Evolutionary conservation across 2,113 vertebrate species (phyloP), one percentile per base, ranked within the genome.

Genomic region (Pleuronectes platessa): DNA sequence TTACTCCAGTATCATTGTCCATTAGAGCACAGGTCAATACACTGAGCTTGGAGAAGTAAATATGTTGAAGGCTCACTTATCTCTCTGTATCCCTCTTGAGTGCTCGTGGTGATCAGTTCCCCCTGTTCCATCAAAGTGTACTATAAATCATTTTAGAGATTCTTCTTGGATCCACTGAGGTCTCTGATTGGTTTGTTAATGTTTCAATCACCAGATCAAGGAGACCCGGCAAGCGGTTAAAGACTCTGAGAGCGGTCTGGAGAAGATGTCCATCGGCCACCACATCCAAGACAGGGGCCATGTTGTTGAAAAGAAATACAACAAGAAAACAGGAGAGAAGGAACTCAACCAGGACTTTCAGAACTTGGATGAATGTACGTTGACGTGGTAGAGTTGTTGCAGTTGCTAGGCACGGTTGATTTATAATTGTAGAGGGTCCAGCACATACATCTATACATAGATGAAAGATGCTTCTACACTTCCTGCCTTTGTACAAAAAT

Each of bases 341-440:
- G 98, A 99, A 90, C 49, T 98, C 71, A 96, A 94, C 86, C 97
- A 98, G 62, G 97, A 99, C 85, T 99, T 98, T 85, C 92, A 97
- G 90, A 99, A 99, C 82, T 56, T 99, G 90, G 96, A 96, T 86
- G 98, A 99, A 92, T 88, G 98, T 98, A 90, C 59, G 95, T 92
- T 20, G 12, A 37, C 37, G 0, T 20, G 9, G 18, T 51, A 37
- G 35, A 37, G 35, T 37, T 37, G 35, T 37, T 37, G 2, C 35
- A 10, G 10, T 42, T 11, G 10, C 37, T 42, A 13, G 2, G 12
- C 10, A 12, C 0, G 2, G 40, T 12, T 42, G 12, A 11, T 42
- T 42, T 12, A 12, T 42, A 42, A 42, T 13, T 49, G 45, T 7
- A 17, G 15, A 15, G 42, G 42, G 13, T 45, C 42, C 13, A 45